Conservation (phyloP, 2,888 invertebrate species). For the Dusona sp. region DNA sequence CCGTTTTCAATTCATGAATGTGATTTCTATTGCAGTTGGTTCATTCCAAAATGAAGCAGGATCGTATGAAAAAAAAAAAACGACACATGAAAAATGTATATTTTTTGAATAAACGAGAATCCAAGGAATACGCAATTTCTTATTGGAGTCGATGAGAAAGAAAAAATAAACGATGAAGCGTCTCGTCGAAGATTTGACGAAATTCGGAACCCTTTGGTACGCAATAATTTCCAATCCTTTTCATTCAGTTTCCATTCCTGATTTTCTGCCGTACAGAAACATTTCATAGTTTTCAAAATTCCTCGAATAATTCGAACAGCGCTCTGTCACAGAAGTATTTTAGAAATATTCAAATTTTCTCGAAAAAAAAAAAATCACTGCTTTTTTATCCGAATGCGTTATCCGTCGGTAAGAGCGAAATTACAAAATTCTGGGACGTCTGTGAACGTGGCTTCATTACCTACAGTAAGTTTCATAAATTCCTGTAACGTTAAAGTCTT, state of each 20-base stretch:
- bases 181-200: neutral
- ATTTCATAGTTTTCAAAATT: too few species aligned
- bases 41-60: neutral
- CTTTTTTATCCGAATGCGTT: too few species aligned
- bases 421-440: neutral
- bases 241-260: neutral
- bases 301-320: neutral
- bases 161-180: neutral
- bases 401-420: neutral
- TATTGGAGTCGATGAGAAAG: neutral
- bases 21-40: neutral
- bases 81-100: conserved; percentile 16
- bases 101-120: conserved; percentile 13
- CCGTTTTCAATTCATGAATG: conserved; percentile 2
- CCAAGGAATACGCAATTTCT: neutral
- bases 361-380: too few species aligned
- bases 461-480: neutral
- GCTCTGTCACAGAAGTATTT: too few species aligned
- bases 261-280: neutral
- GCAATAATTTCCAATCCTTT: neutral
- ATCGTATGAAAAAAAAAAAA: neutral
- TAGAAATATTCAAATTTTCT: neutral
- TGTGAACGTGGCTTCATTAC: neutral
- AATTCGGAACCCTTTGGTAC: too few species aligned
- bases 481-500: neutral